These are phyloP conservation scores for Antheraea pernyi DNA, from an alignment of 1,140 invertebrate species.

Conservation along the genomic window DNA sequence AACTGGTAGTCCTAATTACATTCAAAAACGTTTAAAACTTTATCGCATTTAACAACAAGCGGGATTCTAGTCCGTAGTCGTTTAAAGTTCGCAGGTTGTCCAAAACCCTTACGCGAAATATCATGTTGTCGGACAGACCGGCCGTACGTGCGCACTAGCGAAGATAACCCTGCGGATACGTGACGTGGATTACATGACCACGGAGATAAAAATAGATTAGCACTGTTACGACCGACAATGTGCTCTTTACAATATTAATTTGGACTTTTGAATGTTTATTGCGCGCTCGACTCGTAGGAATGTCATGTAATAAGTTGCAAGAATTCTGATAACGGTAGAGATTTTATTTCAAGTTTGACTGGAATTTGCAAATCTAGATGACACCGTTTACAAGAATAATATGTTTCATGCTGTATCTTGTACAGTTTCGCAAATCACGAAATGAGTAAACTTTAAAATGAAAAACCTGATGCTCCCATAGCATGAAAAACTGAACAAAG, in stretches of 20 bases:
- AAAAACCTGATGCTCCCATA: background rate
- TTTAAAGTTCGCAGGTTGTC: background rate
- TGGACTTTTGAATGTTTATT: constrained; percentile 9
- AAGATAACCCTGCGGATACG: constrained; percentile 25
- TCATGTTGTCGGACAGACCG: constrained; percentile 19
- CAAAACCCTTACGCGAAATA: constrained; percentile 5
- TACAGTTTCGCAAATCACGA: constrained; percentile 7
- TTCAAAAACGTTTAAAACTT: background rate
- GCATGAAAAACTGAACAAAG: no score
- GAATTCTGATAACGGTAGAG: background rate
- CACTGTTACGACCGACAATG: constrained; percentile 13
- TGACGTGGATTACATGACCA: constrained; percentile 18
- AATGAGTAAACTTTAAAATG: background rate
- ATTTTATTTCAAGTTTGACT: background rate
- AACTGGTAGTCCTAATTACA: background rate
- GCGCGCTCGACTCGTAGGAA: background rate
- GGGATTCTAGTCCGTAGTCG: background rate
- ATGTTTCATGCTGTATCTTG: background rate
- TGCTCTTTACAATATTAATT: constrained; percentile 13
- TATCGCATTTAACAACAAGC: background rate
- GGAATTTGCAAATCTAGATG: background rate
- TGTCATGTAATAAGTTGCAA: background rate
- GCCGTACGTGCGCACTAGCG: constrained; percentile 12
- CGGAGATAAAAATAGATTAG: constrained; percentile 23
- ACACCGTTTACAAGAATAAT: constrained; percentile 4